These are phyloP conservation scores for Onychomys torridus DNA, from an alignment of 2,797 vertebrate species.

Conservation along the genomic window DNA sequence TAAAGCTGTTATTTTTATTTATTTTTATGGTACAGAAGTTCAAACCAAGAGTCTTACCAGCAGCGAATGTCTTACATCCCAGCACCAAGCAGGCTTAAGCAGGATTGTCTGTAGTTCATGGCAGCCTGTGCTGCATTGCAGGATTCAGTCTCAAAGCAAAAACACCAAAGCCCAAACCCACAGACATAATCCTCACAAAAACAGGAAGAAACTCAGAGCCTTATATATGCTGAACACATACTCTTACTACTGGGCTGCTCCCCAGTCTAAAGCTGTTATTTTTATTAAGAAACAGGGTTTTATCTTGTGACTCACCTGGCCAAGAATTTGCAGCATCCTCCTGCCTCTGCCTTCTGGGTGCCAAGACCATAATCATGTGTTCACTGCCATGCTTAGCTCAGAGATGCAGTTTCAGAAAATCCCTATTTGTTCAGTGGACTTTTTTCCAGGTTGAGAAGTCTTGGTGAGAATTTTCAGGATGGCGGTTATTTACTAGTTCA, in stretches of 20 bases:
- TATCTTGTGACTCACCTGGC: background rate
- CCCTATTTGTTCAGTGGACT: background rate
- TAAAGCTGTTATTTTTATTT: background rate
- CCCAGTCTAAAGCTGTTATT: background rate
- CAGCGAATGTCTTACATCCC: background rate
- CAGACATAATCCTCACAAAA: background rate
- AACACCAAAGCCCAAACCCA: background rate
- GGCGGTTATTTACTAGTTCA: background rate
- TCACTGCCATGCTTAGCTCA: background rate
- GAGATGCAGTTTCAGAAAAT: background rate
- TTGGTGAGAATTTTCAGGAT: conserved; percentile 12
- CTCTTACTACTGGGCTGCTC: background rate
- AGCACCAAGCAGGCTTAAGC: background rate
- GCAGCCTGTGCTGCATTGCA: background rate
- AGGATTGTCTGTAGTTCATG: background rate
- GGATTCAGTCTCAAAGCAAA: background rate
- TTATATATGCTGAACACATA: too few relatives aligned
- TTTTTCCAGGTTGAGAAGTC: background rate
- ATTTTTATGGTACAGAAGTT: background rate
- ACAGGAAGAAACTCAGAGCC: background rate
- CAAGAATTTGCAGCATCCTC: background rate
- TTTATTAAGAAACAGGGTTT: background rate
- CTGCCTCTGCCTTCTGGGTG: background rate
- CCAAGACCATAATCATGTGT: background rate
- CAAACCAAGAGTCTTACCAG: background rate